A percentile compares a stretch with the other conserved stretches of the same genome.
Conservation (phyloP, 2,113 vertebrate genomes). For the Cottus gobio region DNA sequence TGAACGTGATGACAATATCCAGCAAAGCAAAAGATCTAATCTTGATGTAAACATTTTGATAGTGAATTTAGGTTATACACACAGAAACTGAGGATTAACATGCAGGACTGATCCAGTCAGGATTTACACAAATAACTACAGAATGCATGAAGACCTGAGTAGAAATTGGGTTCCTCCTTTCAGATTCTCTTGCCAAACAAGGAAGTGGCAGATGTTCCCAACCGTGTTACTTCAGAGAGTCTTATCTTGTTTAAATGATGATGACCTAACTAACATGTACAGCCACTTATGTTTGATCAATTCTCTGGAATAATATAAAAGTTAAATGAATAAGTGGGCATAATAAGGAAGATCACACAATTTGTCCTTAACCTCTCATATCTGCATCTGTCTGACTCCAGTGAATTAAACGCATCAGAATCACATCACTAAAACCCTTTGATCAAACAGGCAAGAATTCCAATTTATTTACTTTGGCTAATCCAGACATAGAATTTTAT, state of each 20-base stretch:
- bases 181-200: neutral
- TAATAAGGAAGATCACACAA: constrained; percentile 22
- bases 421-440: constrained; percentile 36
- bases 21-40: neutral
- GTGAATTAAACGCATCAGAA: constrained; percentile 21
- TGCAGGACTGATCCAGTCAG: neutral
- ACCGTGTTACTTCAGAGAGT: neutral
- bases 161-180: neutral
- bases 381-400: neutral
- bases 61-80: neutral
- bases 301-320: constrained; percentile 40
- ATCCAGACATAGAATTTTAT: constrained; percentile 11
- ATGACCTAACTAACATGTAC: constrained; percentile 50
- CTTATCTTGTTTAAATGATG: neutral
- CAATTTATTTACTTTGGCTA: constrained; percentile 14
- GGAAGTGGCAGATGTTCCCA: neutral
- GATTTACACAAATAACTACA: neutral
- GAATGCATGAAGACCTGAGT: neutral
- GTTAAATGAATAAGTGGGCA: constrained; percentile 8
- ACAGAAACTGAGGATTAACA: neutral
- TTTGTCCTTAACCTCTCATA: constrained; percentile 6
- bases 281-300: constrained; percentile 38
- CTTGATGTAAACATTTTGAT: neutral
- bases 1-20: neutral
- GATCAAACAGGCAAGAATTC: constrained; percentile 14